Base-by-base conservation (phyloP, 2,797 vertebrate species). In the Lacerta viridis region DNA sequence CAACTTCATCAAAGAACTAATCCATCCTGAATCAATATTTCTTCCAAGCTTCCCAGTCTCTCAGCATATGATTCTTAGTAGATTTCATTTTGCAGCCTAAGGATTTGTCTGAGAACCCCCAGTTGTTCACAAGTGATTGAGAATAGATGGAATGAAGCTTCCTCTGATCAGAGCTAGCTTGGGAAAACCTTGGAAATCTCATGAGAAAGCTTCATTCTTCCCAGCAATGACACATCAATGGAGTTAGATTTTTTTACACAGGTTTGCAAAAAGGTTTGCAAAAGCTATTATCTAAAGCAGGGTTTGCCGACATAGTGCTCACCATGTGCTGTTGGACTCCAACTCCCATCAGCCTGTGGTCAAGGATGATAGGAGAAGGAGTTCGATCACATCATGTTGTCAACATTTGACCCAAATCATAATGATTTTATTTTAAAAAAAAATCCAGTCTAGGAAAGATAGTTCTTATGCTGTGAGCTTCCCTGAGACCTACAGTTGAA, bases 51-150 rank as follows among this genome's bases (percentile, higher is more conserved):
- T 80, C 7, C 5, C 36, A 81, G 55, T 43, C 36, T 27, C 71
- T 46, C 0, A 0, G 27, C 46, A 1, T 66, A 36, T 83, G 55
- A 7, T 66, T 10, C 43, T 90, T 66, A 69, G 46, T 83, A 46
- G 81, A 9, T 5, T 2, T 83, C 0, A 29, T 6, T 93, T 90
- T 84, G 2, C 78, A 84, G 83, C 69, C 46, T 75, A 89, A 87
- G 2, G 50, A 81, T 18, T 80, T 80, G n/a, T 79, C 64, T 83
- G 1, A 2, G 2, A 7, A 2, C 61, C 7, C 3, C 68, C 23
- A n/a, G 25, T 39, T 77, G 71, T 17, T 18, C 2, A 27, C 1
- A 27, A 80, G 86, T 50, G 85, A 9, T 20, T 64, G 55, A 85
- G 23, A 68, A 80, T 41, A 71, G 50, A 74, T 55, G 2, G 39